Base-by-base conservation (phyloP, 2,797 vertebrate species). In the Sebastiscus albofasciatus region DNA sequence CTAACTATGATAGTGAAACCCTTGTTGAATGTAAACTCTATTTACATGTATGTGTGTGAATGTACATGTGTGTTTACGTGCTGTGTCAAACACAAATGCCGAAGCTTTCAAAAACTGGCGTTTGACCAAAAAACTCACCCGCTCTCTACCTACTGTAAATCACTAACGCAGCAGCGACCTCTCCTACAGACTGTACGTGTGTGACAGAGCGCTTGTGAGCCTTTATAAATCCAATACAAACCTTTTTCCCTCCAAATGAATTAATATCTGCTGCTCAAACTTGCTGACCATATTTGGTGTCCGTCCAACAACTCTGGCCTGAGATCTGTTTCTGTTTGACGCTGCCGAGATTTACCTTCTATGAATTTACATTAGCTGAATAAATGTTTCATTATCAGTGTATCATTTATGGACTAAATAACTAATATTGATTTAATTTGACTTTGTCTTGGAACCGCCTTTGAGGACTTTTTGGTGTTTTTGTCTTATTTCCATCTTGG, bases 221-320 rank as follows among this genome's bases (percentile, higher is more conserved):
- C 24, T 58, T 67, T 73, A 58, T 70, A 72, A 88, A 86, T 79
- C 83, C 46, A 74, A 46, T 5, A 34, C 60, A 34, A 36, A 27
- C 29, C n/a, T 36, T 33, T 75, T 49, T 26, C 2, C 8, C 33
- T 36, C 20, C 22, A 76, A 72, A 82, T 84, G 74, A 86, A 85
- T 87, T 74, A 80, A 84, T 66, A 82, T 71, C 72, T 68, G 67
- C 64, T 31, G 22, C 67, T 80, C 65, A 39, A 69, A 79, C 75
- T 82, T 82, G 67, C 82, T 70, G 77, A 72, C 86, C 84, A 78
- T 87, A 79, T 86, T 86, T 90, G 90, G 90, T 92, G 81, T 46
- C 70, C 7, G 24, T 89, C 85, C 83, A 91, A 79, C 29, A 29
- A 75, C 62, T 79, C 80, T 72, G 83, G 67, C 60, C 69, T 80